These are phyloP conservation scores for Blastobasis lacticolella DNA, from an alignment of 2,888 invertebrate species.

Conservation along the genomic window DNA sequence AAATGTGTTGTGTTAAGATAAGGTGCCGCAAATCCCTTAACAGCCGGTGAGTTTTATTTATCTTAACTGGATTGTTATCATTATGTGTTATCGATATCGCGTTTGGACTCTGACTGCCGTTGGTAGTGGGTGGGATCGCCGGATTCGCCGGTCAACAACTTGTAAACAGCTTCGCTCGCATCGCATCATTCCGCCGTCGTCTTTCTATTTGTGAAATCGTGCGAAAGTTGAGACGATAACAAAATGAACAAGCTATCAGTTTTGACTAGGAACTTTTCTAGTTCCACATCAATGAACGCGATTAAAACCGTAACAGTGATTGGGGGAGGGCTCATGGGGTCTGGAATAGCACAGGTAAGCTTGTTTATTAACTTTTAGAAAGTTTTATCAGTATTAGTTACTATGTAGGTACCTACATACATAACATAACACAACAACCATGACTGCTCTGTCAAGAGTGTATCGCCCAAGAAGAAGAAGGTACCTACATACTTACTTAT, in stretches of 20 bases:
- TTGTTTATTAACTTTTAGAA: not conserved
- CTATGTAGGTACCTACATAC: no score
- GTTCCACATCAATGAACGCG: conserved; percentile 57
- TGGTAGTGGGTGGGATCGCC: no score
- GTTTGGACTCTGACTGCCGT: no score
- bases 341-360: conserved; percentile 90
- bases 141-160: no score
- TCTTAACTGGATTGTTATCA: not conserved
- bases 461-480: no score
- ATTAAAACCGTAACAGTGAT: conserved; percentile 88
- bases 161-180: not conserved
- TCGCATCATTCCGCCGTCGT: conserved; percentile 7
- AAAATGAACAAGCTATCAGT: conserved; percentile 50
- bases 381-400: no score
- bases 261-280: conserved; percentile 53
- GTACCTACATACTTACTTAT: no score
- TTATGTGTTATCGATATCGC: no score
- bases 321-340: conserved; percentile 93
- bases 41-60: conserved; percentile 6
- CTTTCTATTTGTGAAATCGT: conserved; percentile 7
- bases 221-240: conserved; percentile 9
- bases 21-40: conserved; percentile 10
- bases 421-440: no score
- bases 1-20: conserved; percentile 13
- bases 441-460: no score